Evolutionary conservation across 2,888 invertebrate genomes (phyloP).

Genomic region (Aphodius granarius): DNA sequence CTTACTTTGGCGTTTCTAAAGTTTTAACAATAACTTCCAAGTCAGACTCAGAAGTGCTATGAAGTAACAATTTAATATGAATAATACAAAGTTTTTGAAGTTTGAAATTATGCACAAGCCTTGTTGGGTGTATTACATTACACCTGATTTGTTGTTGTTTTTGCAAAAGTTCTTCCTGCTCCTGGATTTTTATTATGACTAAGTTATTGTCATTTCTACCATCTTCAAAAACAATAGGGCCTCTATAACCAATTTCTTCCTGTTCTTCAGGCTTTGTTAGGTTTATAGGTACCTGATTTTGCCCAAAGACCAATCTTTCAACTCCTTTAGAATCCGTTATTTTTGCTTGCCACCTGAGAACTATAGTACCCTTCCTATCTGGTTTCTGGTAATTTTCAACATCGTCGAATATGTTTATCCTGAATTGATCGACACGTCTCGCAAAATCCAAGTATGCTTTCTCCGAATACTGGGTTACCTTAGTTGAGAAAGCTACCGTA

Average conservation of each 20-base stretch:
- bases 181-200: constrained; percentile 40
- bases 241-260: constrained; percentile 44
- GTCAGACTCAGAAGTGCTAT: constrained; percentile 60
- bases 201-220: constrained; percentile 47
- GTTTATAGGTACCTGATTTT: constrained; percentile 49
- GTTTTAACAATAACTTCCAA: constrained; percentile 66
- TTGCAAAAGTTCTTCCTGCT: constrained; percentile 30
- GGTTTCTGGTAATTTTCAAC: constrained; percentile 34
- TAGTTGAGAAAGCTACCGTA: constrained; percentile 46
- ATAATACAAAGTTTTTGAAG: constrained; percentile 65
- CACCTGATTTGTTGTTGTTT: constrained; percentile 58
- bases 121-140: constrained; percentile 61
- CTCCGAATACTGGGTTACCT: constrained; percentile 39
- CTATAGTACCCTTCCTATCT: constrained; percentile 43
- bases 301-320: constrained; percentile 65
- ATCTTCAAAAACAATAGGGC: constrained; percentile 54
- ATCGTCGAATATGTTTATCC: constrained; percentile 44
- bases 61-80: constrained; percentile 67
- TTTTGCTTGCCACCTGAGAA: constrained; percentile 50
- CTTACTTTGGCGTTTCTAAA: constrained; percentile 62
- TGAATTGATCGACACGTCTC: constrained; percentile 49
- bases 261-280: constrained; percentile 39
- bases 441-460: constrained; percentile 56
- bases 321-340: constrained; percentile 57
- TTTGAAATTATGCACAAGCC: constrained; percentile 66